phyloP scores from a whole-genome alignment of 2,797 vertebrate genomes.

The Sphenodon punctatus region DNA sequence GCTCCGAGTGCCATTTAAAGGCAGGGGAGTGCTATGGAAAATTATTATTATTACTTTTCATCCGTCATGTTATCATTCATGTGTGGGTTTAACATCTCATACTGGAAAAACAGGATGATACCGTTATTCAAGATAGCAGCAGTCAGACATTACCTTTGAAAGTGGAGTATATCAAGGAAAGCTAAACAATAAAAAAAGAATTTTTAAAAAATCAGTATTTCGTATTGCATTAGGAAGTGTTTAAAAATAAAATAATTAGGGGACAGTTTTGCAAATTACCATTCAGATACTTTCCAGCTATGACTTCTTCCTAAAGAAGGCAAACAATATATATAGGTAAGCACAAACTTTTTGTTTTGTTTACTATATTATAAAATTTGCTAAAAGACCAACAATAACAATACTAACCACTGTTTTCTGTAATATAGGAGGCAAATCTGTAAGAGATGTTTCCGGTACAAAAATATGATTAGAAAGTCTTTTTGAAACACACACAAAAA shows the following conservation, averaged over 20 bases:
- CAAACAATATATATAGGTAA: constrained; percentile 28
- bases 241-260: background rate
- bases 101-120: constrained; percentile 1
- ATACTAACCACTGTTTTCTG: constrained; percentile 79
- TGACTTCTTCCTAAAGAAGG: constrained; percentile 77
- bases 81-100: constrained; percentile 35
- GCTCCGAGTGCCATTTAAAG: too few relatives aligned
- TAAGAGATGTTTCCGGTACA: constrained; percentile 51
- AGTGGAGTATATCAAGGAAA: constrained; percentile 78
- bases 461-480: constrained; percentile 2
- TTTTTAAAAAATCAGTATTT: constrained; percentile 58
- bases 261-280: constrained; percentile 70
- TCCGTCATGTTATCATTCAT: background rate
- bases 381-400: constrained; percentile 41
- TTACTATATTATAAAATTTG: constrained; percentile 9
- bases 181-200: constrained; percentile 69
- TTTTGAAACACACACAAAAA: constrained; percentile 2
- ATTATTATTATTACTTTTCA: too few relatives aligned
- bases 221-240: constrained; percentile 19
- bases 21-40: too few relatives aligned
- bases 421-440: constrained; percentile 78
- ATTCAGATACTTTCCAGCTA: constrained; percentile 78
- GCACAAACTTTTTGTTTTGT: background rate
- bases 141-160: constrained; percentile 77
- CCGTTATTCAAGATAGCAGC: background rate